phyloP scores from a whole-genome alignment of 1,140 invertebrate species.

The Hycleus phaleratus region DNA sequence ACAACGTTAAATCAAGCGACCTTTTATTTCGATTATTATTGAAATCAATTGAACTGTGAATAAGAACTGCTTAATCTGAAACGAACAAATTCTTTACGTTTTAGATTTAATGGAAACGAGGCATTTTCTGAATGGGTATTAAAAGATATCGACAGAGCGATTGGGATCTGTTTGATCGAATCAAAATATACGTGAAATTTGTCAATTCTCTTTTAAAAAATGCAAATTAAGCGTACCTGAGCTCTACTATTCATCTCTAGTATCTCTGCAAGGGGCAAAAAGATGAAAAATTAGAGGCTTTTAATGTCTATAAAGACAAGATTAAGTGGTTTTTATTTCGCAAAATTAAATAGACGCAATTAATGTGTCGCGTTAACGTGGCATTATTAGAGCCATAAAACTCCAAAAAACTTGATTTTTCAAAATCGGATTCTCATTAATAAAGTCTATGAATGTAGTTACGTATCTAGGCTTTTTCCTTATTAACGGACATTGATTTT shows the following conservation, averaged over 20 bases:
- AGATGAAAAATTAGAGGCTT: no score
- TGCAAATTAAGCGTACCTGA: no score
- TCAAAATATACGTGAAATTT: no score
- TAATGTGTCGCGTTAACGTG: slow-evolving; percentile 5
- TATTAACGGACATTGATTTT: slow-evolving; percentile 19
- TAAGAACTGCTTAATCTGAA: background rate
- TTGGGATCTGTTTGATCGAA: no score
- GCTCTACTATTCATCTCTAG: no score
- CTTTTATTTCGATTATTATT: slow-evolving; percentile 7
- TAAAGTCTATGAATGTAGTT: slow-evolving; percentile 7
- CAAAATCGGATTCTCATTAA: slow-evolving; percentile 10
- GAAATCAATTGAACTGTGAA: slow-evolving; percentile 7
- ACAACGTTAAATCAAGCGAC: slow-evolving; percentile 2
- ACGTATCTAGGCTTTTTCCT: slow-evolving; percentile 14
- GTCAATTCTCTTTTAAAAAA: no score
- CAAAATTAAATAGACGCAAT: slow-evolving; percentile 11
- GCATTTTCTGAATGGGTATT: no score
- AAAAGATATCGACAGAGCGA: no score
- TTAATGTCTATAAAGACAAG: background rate
- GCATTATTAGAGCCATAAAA: slow-evolving; percentile 2
- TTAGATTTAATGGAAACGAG: background rate
- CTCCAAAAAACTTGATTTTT: slow-evolving; percentile 3
- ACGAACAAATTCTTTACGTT: slow-evolving; percentile 4
- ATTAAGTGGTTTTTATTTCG: slow-evolving; percentile 6
- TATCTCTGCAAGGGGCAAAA: no score